Base-by-base conservation (phyloP, 2,113 vertebrate genomes). In the Sakesphorus luctuosus region DNA sequence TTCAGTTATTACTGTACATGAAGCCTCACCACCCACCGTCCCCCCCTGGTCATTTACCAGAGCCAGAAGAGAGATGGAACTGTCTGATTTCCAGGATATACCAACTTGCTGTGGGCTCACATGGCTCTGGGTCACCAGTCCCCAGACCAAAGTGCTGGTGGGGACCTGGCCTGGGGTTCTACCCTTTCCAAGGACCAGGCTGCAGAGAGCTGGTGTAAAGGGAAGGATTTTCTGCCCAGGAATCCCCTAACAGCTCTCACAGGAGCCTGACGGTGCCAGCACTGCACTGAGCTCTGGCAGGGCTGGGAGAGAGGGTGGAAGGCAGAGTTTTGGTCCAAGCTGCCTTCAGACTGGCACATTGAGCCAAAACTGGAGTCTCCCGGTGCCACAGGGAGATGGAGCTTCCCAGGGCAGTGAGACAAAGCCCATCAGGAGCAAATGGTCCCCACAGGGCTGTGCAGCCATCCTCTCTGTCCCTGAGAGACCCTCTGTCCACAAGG, bases 221-320 rank as follows among this genome's bases (percentile, higher is more conserved):
- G 28, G 28, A 67, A 65, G 31, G 47, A 43, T 69, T 55, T 40
- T 40, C 62, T 23, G 14, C 21, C 26, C 49, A 73, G 29, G 36
- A 47, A 28, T 25, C 50, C 63, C 44, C 49, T 11, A 6, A 2
- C 26, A 62, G 50, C 23, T 43, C 19, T 13, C 29, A 18, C 15
- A n/a, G 79, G 58, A 65, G 29, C 67, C 65, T 0, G 0, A 7
- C 0, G 0, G 20, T 53, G 46, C 56, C 67, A 11, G 72, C 58
- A 40, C n/a, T 0, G 0, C 43, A 15, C 29, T 36, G 46, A 18
- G 75, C 56, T 52, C 36, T 15, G n/a, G 40, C 61, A 19, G 35
- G 9, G 17, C 40, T 61, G 79, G 58, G 24, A 31, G 2, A 50
- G 43, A 73, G 53, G 5, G 38, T 7, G 31, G 15, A 61, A 6